Base-by-base conservation (phyloP, 2,113 vertebrate species). In the Malaclemys terrapin region DNA sequence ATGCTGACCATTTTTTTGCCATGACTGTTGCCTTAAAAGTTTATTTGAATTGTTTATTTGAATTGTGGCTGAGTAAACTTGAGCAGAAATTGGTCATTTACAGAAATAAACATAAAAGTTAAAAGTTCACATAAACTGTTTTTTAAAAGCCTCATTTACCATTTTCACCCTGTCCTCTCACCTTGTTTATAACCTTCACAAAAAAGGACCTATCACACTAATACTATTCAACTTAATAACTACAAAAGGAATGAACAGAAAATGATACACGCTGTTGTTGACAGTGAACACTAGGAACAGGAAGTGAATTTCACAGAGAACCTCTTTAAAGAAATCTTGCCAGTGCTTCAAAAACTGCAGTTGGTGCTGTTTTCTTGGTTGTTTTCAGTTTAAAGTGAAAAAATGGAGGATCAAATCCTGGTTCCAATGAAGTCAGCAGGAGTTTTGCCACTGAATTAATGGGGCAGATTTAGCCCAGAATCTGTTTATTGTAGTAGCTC, bases 311-410 rank as follows among this genome's bases (percentile, higher is more conserved):
- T 57, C 5, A 83, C 2, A 35, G 6, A 45, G 86, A 93, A 53
- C 7, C 20, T 31, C 52, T 59, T 35, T 52, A 42, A 42, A 10
- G 69, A 86, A 93, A 56, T 1, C 0, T 42, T 76, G 75, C 80
- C 10, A 50, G 25, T 52, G 2, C 4, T 79, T 57, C 19, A 35
- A 65, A 86, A 92, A 47, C 93, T 93, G 72, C 10, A 47, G 5
- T 89, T 83, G 47, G 8, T 85, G 72, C 10, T 87, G 82, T 19
- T 57, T 0, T 85, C 10, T 5, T 52, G 47, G 6, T 69, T 81
- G 82, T 81, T 91, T 96, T 91, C 93, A 59, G 35, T 38, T 86
- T 82, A 82, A 84, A 75, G 4, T 85, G 31, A 84, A 94, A 89
- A 19, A 0, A 0, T 29, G 29, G 35, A 93, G 87, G 94, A 90